Evolutionary conservation across 2,797 vertebrate species (phyloP).

Genomic region (Sebastes miniatus): DNA sequence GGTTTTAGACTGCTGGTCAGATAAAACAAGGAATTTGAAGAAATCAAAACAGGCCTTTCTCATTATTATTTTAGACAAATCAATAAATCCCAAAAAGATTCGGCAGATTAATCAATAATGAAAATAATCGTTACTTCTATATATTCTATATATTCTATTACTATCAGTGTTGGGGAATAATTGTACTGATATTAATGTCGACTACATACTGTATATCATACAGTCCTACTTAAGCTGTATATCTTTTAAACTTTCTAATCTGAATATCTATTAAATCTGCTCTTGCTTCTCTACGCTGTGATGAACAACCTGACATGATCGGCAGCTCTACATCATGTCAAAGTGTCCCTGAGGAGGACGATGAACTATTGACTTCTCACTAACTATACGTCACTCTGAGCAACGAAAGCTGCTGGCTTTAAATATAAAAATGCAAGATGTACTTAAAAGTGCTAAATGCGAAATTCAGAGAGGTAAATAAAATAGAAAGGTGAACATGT

Average conservation of each 20-base stretch:
- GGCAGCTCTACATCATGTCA: neutral
- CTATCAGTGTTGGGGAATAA: no score
- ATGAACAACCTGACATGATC: neutral
- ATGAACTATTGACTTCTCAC: neutral
- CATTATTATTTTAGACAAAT: neutral
- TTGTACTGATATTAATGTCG: neutral
- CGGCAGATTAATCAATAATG: neutral
- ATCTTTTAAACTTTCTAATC: no score
- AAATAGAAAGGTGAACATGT: neutral
- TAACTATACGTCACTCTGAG: neutral
- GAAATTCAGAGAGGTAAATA: no score
- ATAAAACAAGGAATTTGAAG: no score
- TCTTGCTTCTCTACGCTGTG: accelerated
- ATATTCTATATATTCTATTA: neutral
- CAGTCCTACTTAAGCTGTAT: neutral
- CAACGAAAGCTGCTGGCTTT: neutral
- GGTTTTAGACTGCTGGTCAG: neutral
- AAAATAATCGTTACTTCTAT: neutral
- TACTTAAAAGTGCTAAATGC: no score
- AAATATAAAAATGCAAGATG: neutral
- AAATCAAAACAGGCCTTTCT: no score
- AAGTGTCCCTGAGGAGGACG: neutral
- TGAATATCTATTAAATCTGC: no score
- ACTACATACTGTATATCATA: no score
- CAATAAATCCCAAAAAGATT: neutral